Percentiles rank a stretch among this genome's conserved stretches.
phyloP scores from a whole-genome alignment of 2,888 invertebrate species.

The Scotopteryx bipunctaria region DNA sequence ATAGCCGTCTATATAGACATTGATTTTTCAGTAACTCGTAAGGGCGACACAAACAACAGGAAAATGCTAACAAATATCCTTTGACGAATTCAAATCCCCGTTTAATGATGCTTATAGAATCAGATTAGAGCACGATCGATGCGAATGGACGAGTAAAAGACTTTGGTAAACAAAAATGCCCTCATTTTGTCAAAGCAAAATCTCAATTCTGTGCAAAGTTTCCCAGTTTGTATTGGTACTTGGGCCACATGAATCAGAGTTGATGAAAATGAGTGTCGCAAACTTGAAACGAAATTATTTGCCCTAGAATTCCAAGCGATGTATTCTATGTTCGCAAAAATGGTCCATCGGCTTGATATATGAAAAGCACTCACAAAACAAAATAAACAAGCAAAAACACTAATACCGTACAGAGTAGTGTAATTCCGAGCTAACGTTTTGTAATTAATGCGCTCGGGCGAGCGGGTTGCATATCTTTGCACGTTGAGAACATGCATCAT shows the following conservation, averaged over 20 bases:
- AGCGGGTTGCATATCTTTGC: conserved; percentile 49
- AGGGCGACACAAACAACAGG: conserved; percentile 29
- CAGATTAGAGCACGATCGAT: conserved; percentile 31
- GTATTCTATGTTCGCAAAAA: conserved; percentile 21
- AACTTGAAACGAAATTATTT: conserved; percentile 24
- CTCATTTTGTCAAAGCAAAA: conserved; percentile 17
- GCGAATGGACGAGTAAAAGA: conserved; percentile 29
- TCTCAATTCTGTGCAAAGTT: conserved; percentile 1
- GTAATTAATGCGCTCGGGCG: conserved; percentile 63
- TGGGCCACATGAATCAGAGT: conserved; percentile 5
- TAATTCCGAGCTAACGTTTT: conserved; percentile 45
- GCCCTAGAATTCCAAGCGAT: conserved; percentile 9
- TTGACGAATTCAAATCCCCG: conserved; percentile 34
- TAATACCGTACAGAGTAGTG: conserved; percentile 32
- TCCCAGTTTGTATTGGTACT: conserved; percentile 15
- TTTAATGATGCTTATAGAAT: conserved; percentile 37
- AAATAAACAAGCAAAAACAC: conserved; percentile 31
- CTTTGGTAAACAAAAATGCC: conserved; percentile 20
- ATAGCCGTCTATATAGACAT: conserved; percentile 46
- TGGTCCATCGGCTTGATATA: conserved; percentile 21
- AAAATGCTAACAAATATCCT: conserved; percentile 33
- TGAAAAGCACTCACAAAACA: conserved; percentile 25
- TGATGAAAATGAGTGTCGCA: conserved; percentile 16
- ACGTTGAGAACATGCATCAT: conserved; percentile 66
- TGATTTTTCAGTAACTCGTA: conserved; percentile 47